Conservation (phyloP, 2,113 vertebrate genomes). For the Argyrosomus japonicus region DNA sequence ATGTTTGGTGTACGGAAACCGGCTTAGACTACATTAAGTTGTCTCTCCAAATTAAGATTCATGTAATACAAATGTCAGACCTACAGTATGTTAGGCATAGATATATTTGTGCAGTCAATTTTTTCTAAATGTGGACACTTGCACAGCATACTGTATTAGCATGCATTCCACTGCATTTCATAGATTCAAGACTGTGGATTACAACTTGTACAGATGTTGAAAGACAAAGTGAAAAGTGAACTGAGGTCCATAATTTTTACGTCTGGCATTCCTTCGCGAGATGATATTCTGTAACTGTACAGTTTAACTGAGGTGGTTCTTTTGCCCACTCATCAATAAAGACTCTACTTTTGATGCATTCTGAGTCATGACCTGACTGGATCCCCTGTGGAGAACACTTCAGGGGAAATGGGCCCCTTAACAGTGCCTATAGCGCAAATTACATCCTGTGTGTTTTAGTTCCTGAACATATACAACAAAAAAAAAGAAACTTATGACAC, state of each 20-base stretch:
- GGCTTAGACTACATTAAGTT: constrained; percentile 44
- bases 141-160: constrained; percentile 79
- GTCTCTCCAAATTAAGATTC: constrained; percentile 73
- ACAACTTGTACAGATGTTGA: constrained; percentile 77
- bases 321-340: constrained; percentile 85
- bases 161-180: constrained; percentile 80
- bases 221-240: constrained; percentile 62
- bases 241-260: constrained; percentile 75
- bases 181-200: constrained; percentile 69
- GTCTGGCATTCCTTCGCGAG: constrained; percentile 76
- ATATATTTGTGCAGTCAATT: constrained; percentile 74
- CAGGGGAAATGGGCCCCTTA: constrained; percentile 11
- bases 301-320: constrained; percentile 83
- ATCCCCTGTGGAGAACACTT: constrained; percentile 16
- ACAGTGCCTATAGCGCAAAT: not conserved
- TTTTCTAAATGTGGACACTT: constrained; percentile 76
- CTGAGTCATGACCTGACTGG: constrained; percentile 51
- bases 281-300: constrained; percentile 84
- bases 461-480: not conserved
- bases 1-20: constrained; percentile 44
- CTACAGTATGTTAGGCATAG: constrained; percentile 70
- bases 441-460: constrained; percentile 15
- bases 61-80: constrained; percentile 74
- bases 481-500: constrained; percentile 10
- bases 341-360: constrained; percentile 85